A percentile compares a stretch with the other conserved stretches of the same genome.
Evolutionary conservation across 1,140 invertebrate species (phyloP).

Genomic region (Spodoptera litura): DNA sequence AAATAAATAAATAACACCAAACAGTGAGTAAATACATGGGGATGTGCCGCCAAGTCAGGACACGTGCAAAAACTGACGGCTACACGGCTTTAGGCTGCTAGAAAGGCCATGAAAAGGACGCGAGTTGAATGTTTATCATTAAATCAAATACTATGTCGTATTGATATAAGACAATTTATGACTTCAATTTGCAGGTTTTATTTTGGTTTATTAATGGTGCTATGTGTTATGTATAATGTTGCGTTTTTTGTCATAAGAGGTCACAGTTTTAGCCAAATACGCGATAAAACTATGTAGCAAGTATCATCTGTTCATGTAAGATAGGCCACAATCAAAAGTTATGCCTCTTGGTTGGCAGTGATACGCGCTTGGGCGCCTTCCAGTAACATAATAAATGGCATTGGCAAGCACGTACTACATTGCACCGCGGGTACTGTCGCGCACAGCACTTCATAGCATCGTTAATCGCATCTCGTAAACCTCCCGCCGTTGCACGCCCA

Average conservation of each 20-base stretch:
- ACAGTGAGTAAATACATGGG: constrained; percentile 71
- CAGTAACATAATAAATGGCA: constrained; percentile 58
- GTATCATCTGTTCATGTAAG: neutral
- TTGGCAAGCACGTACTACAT: constrained; percentile 52
- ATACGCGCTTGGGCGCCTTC: constrained; percentile 55
- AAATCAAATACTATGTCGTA: constrained; percentile 7
- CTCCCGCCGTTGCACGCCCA: constrained; percentile 52
- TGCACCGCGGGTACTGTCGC: constrained; percentile 57
- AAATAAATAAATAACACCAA: constrained; percentile 79
- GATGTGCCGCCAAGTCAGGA: constrained; percentile 52
- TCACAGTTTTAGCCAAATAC: too few species aligned
- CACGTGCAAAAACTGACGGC: constrained; percentile 54
- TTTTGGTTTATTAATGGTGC: too few species aligned
- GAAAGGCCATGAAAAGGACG: constrained; percentile 39
- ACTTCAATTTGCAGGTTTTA: too few species aligned
- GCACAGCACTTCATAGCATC: constrained; percentile 61
- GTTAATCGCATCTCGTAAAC: constrained; percentile 69
- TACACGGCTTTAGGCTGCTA: constrained; percentile 24
- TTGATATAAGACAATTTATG: neutral
- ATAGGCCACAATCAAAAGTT: constrained; percentile 41
- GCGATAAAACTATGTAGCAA: too few species aligned
- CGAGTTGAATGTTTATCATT: constrained; percentile 1
- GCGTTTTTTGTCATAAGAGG: too few species aligned
- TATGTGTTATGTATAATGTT: too few species aligned
- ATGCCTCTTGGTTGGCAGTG: constrained; percentile 53